phyloP scores from a whole-genome alignment of 1,140 invertebrate species.

The Lucilia cuprina region DNA sequence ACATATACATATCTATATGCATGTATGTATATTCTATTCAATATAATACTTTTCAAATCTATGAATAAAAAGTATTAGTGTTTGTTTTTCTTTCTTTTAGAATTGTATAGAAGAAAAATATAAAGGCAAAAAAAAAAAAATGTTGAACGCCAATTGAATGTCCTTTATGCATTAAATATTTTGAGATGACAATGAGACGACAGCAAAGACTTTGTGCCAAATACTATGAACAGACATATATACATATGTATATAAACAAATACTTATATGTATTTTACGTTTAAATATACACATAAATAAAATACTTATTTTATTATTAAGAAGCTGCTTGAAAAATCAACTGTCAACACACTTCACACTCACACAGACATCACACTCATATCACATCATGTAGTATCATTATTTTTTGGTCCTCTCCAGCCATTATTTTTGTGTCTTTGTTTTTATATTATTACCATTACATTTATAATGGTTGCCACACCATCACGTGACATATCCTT shows the following conservation, averaged over 20 bases:
- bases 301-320: neutral
- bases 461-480: constrained; percentile 25
- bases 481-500: constrained; percentile 22
- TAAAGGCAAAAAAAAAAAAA: neutral
- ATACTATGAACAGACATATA: neutral
- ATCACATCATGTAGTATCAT: neutral
- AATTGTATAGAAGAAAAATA: neutral
- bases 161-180: constrained; percentile 28
- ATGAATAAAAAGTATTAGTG: neutral
- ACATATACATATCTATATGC: too few relatives aligned
- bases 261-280: neutral
- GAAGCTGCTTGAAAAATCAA: constrained; percentile 1
- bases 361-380: neutral
- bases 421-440: neutral
- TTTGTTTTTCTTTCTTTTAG: neutral
- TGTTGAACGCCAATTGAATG: constrained; percentile 12
- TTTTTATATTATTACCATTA: constrained; percentile 10
- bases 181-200: constrained; percentile 33
- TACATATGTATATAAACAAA: neutral
- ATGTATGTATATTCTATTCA: neutral
- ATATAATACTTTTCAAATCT: neutral
- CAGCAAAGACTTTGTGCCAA: constrained; percentile 13
- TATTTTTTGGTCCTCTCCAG: neutral
- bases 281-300: neutral
- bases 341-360: neutral